Base-by-base conservation (phyloP, 2,888 invertebrate species). In the Sialis fuliginosa region DNA sequence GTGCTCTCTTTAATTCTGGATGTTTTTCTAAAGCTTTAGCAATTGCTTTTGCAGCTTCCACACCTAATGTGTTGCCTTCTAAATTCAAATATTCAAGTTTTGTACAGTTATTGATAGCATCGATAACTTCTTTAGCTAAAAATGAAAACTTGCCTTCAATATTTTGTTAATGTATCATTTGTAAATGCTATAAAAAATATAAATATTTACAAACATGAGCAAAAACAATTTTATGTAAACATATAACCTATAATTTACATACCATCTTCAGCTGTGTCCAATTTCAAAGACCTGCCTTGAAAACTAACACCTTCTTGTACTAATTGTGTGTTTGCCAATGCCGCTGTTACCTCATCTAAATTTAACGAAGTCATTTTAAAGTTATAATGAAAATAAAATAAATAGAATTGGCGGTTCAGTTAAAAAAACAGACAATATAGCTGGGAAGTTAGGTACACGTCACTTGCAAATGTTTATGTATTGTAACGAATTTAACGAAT, bases 11-110 rank as follows among this genome's bases (percentile, higher is more conserved):
- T 51, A 89, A 74, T 59, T 87, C 82, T 0, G 84, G 81, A 55
- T 88, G 86, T 12, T 68, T 71, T 54, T 82, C 78, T 40, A 96
- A 64, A 0, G 86, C 82, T 58, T 81, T 77, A 0, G 85, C 86
- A 47, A 97, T 84, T 1, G 77, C 86, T 58, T 81, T 74, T 0
- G 95, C 89, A 0, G 93, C 95, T 10, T 81, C 79, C 8, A 91
- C 85, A 1, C 96, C 95, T 22, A 96, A 67, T 0, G 95, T 93
- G 61, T 96, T 96, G 6, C 95, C 96, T 53, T 91, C 90, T 34
- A 96, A 69, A 48, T 87, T 81, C 6, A 97, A 70, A 53, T 72
- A 84, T 46, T 76, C 72, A 48, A 95, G 70, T 34, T 75, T 67
- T 0, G 72, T 63, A 57, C 83, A 84, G 45, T 71, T 68, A 51